Base-by-base conservation (phyloP, 2,888 invertebrate species). In the Eupithecia exiguata region DNA sequence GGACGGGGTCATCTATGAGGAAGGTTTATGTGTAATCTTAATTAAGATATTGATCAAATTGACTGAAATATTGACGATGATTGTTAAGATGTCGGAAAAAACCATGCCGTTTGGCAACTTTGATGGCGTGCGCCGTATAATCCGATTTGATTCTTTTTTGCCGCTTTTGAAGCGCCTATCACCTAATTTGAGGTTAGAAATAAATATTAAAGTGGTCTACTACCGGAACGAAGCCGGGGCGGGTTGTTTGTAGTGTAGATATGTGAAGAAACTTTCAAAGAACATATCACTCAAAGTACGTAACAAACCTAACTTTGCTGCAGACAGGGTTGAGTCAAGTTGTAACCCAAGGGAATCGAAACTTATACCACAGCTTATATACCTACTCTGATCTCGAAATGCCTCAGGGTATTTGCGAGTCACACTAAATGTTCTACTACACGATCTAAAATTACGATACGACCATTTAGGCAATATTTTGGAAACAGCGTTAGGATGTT, bases 261-360 rank as follows among this genome's bases (percentile, higher is more conserved):
- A 58, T 5, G 25, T 25, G 25, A 58, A 58, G 58, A 58, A 25
- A 21, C 58, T 58, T 58, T 25, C 16, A 38, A 66, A 66, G n/a
- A 66, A 43, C 66, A 40, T 65, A 65, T 40, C 65, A 65, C 66
- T 66, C 66, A 66, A 40, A 66, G 25, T 43, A 40, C 6, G 38
- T 66, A 66, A 66, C 66, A 66, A 18, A 40, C 21, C 40, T 66
- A 66, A 66, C 66, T 66, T 66, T 66, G n/a, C 21, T 16, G 66
- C 66, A 66, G 66, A 66, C 66, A 66, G 21, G n/a, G 40, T 38
- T 40, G 40, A 66, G 66, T 40, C 66, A 66, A 62, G 62, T 58
- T 58, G 25, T 58, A 25, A 21, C 66, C n/a, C 66, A 66, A 40
- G 66, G 66, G 66, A 40, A 66, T 43, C 12, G 63, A 66, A 40